Base-by-base conservation (phyloP, 1,140 invertebrate species). In the Atta texana region DNA sequence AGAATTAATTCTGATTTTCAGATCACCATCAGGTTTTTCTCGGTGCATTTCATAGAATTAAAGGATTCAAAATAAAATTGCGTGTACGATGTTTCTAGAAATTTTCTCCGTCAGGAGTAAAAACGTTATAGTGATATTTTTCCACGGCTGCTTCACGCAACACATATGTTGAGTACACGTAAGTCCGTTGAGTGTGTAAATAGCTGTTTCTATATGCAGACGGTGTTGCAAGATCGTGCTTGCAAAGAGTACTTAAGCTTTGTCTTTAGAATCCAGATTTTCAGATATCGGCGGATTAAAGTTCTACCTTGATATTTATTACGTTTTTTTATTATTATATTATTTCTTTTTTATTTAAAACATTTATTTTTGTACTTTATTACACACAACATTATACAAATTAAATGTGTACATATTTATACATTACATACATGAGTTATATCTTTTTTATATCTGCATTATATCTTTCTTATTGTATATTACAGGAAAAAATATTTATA, bases 1-100 rank as follows among this genome's bases (percentile, higher is more conserved):
- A 24, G 28, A 55, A 81, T 81, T 81, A 81, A 69, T 81, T 55
- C 28, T n/a, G 31, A 69, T 81, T 69, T 39, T 81, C 66, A 18
- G 24, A 6, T 16, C 49, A n/a, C 24, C 24, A 24, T 24, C 24
- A 8, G 63, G 31, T 28, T 49, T 66, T 31, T 39, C 28, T 6
- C n/a, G 8, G 3, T 34, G 49, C 21, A 69, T 21, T 55, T 18
- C n/a, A n/a, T 39, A n/a, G 49, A 69, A 81, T 81, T 81, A 71
- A 69, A 55, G 49, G 64, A 39, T 81, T 81, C 44, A 14, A 71
- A 69, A 24, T 69, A 69, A 69, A 71, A 81, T 18, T 64, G 39
- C 59, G 34, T 49, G 21, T 14, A 39, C 63, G 49, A 12, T n/a
- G 64, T 39, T 53, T 24, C 31, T 21, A 31, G 64, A 55, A 39